Conservation (phyloP, 2,888 invertebrate species). For the Diarsia dahlii region DNA sequence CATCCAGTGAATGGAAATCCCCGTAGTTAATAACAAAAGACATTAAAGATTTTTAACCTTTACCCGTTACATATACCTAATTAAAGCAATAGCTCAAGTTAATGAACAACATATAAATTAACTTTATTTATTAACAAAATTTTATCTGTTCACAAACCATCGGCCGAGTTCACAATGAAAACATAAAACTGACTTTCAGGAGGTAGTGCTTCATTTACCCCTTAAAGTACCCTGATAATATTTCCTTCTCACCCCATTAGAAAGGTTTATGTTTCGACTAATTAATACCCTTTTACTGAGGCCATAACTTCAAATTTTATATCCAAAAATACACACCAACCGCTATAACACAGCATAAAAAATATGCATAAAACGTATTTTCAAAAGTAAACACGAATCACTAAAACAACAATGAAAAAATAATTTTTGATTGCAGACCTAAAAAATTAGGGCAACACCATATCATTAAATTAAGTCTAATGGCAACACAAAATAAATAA, state of each 20-base stretch:
- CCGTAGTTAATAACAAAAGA: too few relatives aligned
- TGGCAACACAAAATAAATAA: constrained; percentile 52
- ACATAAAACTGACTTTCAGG: not conserved
- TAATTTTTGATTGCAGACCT: constrained; percentile 34
- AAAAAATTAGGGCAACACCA: constrained; percentile 46
- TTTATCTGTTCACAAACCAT: not conserved
- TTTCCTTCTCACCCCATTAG: constrained; percentile 27
- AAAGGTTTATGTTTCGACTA: constrained; percentile 28
- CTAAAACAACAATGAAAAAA: constrained; percentile 40
- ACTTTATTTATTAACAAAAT: not conserved
- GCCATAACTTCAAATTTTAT: constrained; percentile 24
- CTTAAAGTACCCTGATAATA: constrained; percentile 9
- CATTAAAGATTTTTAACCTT: too few relatives aligned
- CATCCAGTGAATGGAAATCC: too few relatives aligned
- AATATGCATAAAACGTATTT: constrained; percentile 19
- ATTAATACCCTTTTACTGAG: constrained; percentile 37
- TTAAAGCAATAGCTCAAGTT: not conserved
- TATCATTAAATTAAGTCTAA: constrained; percentile 55
- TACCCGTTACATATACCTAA: not conserved
- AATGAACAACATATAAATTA: not conserved
- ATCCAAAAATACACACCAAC: constrained; percentile 18
- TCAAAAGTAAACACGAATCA: constrained; percentile 18
- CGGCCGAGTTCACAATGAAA: not conserved
- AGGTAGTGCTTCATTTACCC: constrained; percentile 11
- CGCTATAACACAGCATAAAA: constrained; percentile 25